Percentiles rank a stretch among this genome's conserved stretches.
Evolutionary conservation across 1,140 invertebrate species (phyloP).

Genomic region (Cyclina sinensis): DNA sequence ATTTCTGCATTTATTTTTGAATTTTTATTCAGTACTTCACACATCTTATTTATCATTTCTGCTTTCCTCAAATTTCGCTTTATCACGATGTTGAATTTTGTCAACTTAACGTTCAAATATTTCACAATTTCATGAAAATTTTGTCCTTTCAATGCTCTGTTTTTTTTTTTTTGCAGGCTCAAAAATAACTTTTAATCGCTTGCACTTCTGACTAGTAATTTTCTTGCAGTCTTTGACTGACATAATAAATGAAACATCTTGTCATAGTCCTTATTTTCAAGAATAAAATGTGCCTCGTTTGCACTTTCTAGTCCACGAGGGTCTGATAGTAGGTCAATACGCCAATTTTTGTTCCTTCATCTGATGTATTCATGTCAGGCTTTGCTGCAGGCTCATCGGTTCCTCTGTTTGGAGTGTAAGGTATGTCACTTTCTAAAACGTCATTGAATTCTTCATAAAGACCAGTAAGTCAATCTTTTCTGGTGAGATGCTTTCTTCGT

Average conservation of each 20-base stretch:
- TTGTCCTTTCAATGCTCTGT: neutral
- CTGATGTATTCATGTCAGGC: too few relatives aligned
- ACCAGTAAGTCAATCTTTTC: neutral
- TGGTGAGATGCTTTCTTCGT: neutral
- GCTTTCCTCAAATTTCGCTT: neutral
- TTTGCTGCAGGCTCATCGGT: too few relatives aligned
- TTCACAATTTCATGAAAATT: neutral
- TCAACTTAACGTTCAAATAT: slow-evolving; percentile 1
- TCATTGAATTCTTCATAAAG: too few relatives aligned
- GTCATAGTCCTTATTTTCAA: neutral
- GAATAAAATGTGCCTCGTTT: too few relatives aligned
- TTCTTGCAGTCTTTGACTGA: neutral
- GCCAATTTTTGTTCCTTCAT: too few relatives aligned
- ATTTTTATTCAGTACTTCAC: neutral
- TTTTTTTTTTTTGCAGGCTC: neutral
- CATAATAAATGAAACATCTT: neutral
- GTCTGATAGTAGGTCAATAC: too few relatives aligned
- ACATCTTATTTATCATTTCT: slow-evolving; percentile 29
- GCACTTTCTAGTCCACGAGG: too few relatives aligned
- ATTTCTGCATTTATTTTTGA: neutral
- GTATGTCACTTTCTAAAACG: too few relatives aligned
- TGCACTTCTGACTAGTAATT: neutral
- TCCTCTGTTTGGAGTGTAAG: too few relatives aligned
- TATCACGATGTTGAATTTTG: neutral
- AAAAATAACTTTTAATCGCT: neutral